phyloP scores from a whole-genome alignment of 2,888 invertebrate species.

The Sabatieria punctata region DNA sequence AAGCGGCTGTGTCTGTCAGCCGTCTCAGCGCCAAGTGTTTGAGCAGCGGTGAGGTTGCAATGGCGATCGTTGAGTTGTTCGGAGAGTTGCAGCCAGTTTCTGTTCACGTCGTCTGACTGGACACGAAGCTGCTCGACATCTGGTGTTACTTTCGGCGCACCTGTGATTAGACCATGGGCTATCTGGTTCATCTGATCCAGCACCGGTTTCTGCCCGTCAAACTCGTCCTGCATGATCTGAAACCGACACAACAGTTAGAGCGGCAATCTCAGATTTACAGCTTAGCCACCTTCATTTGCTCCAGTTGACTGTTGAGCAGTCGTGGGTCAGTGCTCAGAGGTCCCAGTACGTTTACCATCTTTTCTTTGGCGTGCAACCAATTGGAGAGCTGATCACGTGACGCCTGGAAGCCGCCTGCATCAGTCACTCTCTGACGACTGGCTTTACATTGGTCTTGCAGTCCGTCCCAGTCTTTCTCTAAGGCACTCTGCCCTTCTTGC shows the following conservation, averaged over 20 bases:
- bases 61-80: slow-evolving; percentile 68
- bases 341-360: slow-evolving; percentile 83
- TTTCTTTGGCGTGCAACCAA: slow-evolving; percentile 80
- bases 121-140: slow-evolving; percentile 50
- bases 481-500: slow-evolving; percentile 66
- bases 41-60: slow-evolving; percentile 43
- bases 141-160: slow-evolving; percentile 39
- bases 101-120: slow-evolving; percentile 52
- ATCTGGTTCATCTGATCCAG: slow-evolving; percentile 64
- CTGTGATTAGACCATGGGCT: slow-evolving; percentile 50
- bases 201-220: slow-evolving; percentile 76
- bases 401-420: slow-evolving; percentile 77
- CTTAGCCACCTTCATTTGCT: slow-evolving; percentile 50
- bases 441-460: slow-evolving; percentile 63
- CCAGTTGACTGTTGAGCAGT: slow-evolving; percentile 85
- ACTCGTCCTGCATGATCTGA: slow-evolving; percentile 78
- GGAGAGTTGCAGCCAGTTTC: slow-evolving; percentile 58
- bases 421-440: slow-evolving; percentile 43
- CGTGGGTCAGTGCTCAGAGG: slow-evolving; percentile 88
- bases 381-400: slow-evolving; percentile 60
- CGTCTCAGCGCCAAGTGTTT: background rate
- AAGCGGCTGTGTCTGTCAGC: background rate
- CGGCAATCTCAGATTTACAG: slow-evolving; percentile 3
- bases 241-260: slow-evolving; percentile 37
- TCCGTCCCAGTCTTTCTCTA: slow-evolving; percentile 51